Conservation (phyloP, 2,797 vertebrate species). For the Chelon auratus region DNA sequence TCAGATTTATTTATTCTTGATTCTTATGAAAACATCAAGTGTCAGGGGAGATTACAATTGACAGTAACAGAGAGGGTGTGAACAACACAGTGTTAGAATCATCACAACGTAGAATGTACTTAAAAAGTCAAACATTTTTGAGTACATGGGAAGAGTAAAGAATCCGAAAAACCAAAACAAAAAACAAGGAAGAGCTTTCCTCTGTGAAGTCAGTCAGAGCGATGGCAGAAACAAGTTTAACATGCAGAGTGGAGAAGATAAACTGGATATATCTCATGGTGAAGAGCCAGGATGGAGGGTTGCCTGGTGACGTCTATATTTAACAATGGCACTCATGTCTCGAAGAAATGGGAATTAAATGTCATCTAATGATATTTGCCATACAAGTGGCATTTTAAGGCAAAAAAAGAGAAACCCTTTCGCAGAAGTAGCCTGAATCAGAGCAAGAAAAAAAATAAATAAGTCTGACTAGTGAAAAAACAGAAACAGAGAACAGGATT, state of each 20-base stretch:
- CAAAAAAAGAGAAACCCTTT: slow-evolving; percentile 11
- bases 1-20: not conserved
- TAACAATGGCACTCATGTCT: slow-evolving; percentile 42
- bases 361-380: slow-evolving; percentile 46
- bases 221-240: slow-evolving; percentile 28
- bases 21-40: not conserved
- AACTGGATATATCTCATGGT: slow-evolving; percentile 15
- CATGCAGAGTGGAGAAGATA: slow-evolving; percentile 26
- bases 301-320: slow-evolving; percentile 35
- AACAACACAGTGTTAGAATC: too few species aligned
- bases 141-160: not conserved
- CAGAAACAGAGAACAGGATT: not conserved
- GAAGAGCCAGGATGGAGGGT: slow-evolving; percentile 9
- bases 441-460: slow-evolving; percentile 1
- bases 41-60: too few species aligned
- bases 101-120: too few species aligned
- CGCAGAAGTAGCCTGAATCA: slow-evolving; percentile 4
- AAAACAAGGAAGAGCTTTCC: slow-evolving; percentile 6
- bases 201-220: slow-evolving; percentile 16
- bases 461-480: slow-evolving; percentile 14
- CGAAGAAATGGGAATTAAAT: slow-evolving; percentile 48
- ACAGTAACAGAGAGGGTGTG: too few species aligned
- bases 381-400: slow-evolving; percentile 49
- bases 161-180: not conserved
- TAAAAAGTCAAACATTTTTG: too few species aligned